Conservation (phyloP, 2,888 invertebrate species). For the Leucoptera coffeella region DNA sequence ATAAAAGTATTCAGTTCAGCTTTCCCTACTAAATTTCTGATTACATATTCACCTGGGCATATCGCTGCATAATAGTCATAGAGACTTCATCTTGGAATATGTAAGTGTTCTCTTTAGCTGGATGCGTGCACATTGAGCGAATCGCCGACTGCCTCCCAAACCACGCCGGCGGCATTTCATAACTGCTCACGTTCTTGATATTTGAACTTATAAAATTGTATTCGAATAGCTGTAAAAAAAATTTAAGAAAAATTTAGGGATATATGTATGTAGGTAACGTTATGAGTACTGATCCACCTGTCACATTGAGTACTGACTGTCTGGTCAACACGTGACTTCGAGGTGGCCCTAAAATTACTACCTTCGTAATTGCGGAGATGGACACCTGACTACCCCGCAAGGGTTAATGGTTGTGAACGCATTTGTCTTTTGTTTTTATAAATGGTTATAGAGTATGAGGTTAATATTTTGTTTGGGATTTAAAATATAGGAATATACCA, state of each 20-base stretch:
- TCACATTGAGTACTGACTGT: too few species aligned
- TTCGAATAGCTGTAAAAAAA: constrained; percentile 65
- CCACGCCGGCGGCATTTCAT: constrained; percentile 54
- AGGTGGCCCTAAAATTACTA: too few species aligned
- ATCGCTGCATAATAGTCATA: constrained; percentile 56
- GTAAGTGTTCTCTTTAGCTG: constrained; percentile 56
- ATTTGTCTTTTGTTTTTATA: too few species aligned
- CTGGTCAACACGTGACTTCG: too few species aligned
- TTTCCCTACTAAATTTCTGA: too few species aligned
- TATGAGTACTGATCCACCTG: background rate
- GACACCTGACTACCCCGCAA: too few species aligned
- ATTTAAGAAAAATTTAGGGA: background rate
- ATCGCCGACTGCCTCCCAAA: constrained; percentile 51
- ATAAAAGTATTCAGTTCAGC: too few species aligned
- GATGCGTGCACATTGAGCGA: constrained; percentile 57
- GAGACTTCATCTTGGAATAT: constrained; percentile 68
- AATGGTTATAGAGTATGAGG: too few species aligned
- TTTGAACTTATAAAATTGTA: constrained; percentile 59
- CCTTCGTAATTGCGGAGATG: too few species aligned
- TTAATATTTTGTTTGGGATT: too few species aligned
- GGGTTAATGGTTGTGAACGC: too few species aligned
- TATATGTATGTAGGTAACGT: background rate
- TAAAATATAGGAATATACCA: too few species aligned
- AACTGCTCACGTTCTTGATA: constrained; percentile 59
- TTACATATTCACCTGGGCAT: constrained; percentile 16